These are phyloP conservation scores for Acrobasis consociella DNA, from an alignment of 2,888 invertebrate genomes.

Conservation along the genomic window DNA sequence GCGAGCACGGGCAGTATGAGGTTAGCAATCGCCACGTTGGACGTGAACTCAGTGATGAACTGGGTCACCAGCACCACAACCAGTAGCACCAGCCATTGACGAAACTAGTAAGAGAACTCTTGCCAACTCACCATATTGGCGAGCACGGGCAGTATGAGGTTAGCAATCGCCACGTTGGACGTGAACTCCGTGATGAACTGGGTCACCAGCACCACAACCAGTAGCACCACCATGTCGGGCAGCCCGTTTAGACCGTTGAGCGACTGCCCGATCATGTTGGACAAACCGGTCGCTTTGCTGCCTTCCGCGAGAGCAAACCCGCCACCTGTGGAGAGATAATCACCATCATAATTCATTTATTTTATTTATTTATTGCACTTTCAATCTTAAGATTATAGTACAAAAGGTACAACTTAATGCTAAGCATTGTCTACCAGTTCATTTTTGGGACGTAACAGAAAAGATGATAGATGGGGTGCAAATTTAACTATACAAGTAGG, in stretches of 20 bases:
- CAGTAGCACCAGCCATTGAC: slow-evolving; percentile 86
- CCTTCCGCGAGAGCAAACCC: slow-evolving; percentile 96
- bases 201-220: slow-evolving; percentile 90
- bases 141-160: slow-evolving; percentile 92
- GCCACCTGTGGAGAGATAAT: slow-evolving; percentile 84
- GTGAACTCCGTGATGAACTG: slow-evolving; percentile 94
- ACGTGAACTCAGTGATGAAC: too few relatives aligned
- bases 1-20: slow-evolving; percentile 85
- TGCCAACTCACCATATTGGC: slow-evolving; percentile 85
- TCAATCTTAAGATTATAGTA: too few relatives aligned
- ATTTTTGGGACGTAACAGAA: too few relatives aligned
- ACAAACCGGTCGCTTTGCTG: slow-evolving; percentile 90
- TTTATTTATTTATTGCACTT: too few relatives aligned
- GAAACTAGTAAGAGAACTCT: slow-evolving; percentile 57
- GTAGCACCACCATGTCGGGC: slow-evolving; percentile 85
- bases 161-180: slow-evolving; percentile 95
- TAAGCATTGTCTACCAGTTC: too few relatives aligned
- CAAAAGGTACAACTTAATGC: too few relatives aligned
- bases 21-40: slow-evolving; percentile 80
- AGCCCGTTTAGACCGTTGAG: slow-evolving; percentile 86
- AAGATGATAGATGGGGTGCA: too few relatives aligned
- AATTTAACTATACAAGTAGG: too few relatives aligned
- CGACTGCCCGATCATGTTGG: slow-evolving; percentile 87
- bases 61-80: slow-evolving; percentile 90
- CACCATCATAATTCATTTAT: too few relatives aligned